Base-by-base conservation (phyloP, 2,113 vertebrate species). In the Trachemys scripta region DNA sequence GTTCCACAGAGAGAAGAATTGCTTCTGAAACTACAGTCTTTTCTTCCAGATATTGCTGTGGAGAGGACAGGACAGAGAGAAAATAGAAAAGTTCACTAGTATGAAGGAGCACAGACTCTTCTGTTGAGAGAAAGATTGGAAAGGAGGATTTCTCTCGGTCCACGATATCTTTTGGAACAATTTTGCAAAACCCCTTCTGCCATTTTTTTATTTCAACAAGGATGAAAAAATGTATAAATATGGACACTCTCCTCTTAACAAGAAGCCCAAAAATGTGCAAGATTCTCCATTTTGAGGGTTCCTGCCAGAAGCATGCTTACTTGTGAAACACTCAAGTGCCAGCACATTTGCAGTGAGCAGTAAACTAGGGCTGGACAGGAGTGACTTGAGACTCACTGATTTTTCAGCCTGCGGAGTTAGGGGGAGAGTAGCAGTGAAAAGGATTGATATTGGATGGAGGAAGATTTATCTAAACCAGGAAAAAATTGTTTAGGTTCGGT, bases 311-410 rank as follows among this genome's bases (percentile, higher is more conserved):
- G 50, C 10, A 17, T 31, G 53, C 4, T 65, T 65, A 19, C 62
- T 65, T 65, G 35, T n/a, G 8, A n/a, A 2, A 29, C 35, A 25
- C 31, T n/a, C 24, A 9, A 65, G 62, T 25, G 31, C 49, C 57
- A 84, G 8, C 45, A 65, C 22, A 22, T 35, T 65, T 84, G 45
- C 47, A 53, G 16, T n/a, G 91, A 76, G 38, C 76, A 29, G 53
- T 35, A 10, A 47, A 8, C 47, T 53, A 2, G 1, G 22, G n/a
- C 13, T 45, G 53, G 3, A 27, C 45, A 2, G 3, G 10, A 24
- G 14, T 45, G 81, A 54, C 10, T 49, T 4, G 4, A 17, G 2
- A 0, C 29, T 87, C 22, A 6, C 2, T 42, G 5, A 1, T 6
- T n/a, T 69, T 19, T 69, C 62, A 69, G 62, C 16, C 35, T n/a